phyloP scores from a whole-genome alignment of 2,888 invertebrate species.

The Epistrophe grossulariae region DNA sequence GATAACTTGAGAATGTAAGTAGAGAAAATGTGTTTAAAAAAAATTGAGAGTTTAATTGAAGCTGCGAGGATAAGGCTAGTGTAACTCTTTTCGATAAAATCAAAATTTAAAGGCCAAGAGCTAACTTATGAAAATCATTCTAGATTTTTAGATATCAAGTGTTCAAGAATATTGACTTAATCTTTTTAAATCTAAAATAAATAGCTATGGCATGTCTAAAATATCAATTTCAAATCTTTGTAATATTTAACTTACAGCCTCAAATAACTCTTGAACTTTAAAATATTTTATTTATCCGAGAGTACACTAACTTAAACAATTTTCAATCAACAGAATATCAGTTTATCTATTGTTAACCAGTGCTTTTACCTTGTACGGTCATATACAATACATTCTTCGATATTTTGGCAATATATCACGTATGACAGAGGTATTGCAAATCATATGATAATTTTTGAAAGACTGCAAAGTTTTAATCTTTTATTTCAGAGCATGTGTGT shows the following conservation, averaged over 20 bases:
- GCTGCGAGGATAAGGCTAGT: background rate
- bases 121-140: too few relatives aligned
- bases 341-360: background rate
- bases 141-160: too few relatives aligned
- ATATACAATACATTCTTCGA: background rate
- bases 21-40: background rate
- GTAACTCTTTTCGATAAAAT: too few relatives aligned
- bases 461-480: background rate
- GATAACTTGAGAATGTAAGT: slow-evolving; percentile 36
- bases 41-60: background rate
- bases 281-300: background rate
- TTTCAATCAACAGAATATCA: background rate
- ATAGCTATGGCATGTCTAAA: too few relatives aligned
- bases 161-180: too few relatives aligned
- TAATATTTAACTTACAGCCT: too few relatives aligned
- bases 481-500: slow-evolving; percentile 37
- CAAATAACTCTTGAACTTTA: too few relatives aligned
- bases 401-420: slow-evolving; percentile 27
- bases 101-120: too few relatives aligned
- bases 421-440: slow-evolving; percentile 38
- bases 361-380: background rate
- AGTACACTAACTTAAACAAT: background rate
- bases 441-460: background rate
- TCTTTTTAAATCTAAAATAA: too few relatives aligned
- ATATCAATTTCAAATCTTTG: too few relatives aligned